phyloP scores from a whole-genome alignment of 2,113 vertebrate species.

The Jacana jacana region DNA sequence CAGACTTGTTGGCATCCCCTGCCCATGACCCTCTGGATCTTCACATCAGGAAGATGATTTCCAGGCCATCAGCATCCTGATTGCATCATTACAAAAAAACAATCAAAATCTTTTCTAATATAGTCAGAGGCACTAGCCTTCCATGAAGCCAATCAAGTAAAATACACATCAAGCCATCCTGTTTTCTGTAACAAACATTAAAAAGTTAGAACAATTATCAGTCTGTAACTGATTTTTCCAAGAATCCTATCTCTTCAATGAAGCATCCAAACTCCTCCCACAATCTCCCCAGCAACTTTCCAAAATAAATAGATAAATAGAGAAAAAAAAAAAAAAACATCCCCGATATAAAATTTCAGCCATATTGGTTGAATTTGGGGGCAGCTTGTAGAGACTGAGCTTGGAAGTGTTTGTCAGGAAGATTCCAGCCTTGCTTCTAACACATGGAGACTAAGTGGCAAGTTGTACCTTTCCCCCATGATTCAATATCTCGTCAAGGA shows the following conservation, averaged over 20 bases:
- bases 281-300: constrained; percentile 44
- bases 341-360: neutral
- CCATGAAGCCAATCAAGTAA: neutral
- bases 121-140: constrained; percentile 45
- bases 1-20: constrained; percentile 1
- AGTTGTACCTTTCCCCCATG: neutral
- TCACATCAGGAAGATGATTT: constrained; percentile 20
- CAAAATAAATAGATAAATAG: constrained; percentile 58
- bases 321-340: constrained; percentile 42
- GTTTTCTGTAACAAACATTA: constrained; percentile 27
- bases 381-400: neutral
- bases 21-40: neutral
- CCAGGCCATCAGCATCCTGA: constrained; percentile 20
- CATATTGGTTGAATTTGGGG: neutral
- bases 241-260: constrained; percentile 29
- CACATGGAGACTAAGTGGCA: neutral
- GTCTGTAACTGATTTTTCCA: constrained; percentile 28
- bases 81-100: constrained; percentile 1
- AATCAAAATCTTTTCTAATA: constrained; percentile 56
- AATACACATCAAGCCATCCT: constrained; percentile 35
- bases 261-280: constrained; percentile 18
- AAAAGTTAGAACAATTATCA: constrained; percentile 46
- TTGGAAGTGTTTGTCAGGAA: neutral
- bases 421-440: neutral
- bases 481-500: neutral